These are phyloP conservation scores for Nomada ruficornis DNA, from an alignment of 2,888 invertebrate species.

Conservation along the genomic window DNA sequence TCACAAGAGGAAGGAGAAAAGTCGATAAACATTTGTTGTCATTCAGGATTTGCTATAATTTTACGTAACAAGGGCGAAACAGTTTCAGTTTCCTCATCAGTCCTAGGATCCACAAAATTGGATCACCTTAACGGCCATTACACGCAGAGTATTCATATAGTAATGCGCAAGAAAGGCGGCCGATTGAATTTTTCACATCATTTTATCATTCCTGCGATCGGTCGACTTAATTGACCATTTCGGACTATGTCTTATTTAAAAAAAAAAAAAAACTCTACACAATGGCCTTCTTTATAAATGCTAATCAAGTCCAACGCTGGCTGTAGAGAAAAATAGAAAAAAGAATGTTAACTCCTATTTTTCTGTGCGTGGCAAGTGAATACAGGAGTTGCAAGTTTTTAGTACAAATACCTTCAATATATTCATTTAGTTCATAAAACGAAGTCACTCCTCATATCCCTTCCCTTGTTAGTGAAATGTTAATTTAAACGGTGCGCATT, in stretches of 20 bases:
- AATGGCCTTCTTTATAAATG: conserved; percentile 32
- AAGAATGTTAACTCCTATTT: conserved; percentile 41
- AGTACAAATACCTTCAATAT: conserved; percentile 69
- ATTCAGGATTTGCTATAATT: conserved; percentile 44
- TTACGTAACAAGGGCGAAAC: conserved; percentile 40
- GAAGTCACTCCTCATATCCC: conserved; percentile 42
- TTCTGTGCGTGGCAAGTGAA: conserved; percentile 25
- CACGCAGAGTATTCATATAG: conserved; percentile 24
- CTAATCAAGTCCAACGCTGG: conserved; percentile 36
- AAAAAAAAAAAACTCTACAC: conserved; percentile 21
- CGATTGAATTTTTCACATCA: conserved; percentile 43
- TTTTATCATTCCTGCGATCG: conserved; percentile 50
- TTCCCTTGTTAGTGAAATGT: conserved; percentile 34
- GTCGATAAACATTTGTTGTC: conserved; percentile 43
- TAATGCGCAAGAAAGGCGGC: conserved; percentile 38
- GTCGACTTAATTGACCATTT: conserved; percentile 55
- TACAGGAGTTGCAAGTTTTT: conserved; percentile 56
- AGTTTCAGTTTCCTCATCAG: conserved; percentile 34
- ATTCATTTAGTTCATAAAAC: conserved; percentile 55
- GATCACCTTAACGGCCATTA: conserved; percentile 51
- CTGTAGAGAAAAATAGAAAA: conserved; percentile 47
- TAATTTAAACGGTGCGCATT: conserved; percentile 45
- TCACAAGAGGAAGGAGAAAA: conserved; percentile 21
- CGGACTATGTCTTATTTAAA: conserved; percentile 31
- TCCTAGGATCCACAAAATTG: conserved; percentile 43